A percentile compares a stretch with the other conserved stretches of the same genome.
Conservation (phyloP, 2,113 vertebrate species). For the Electrona antarctica region DNA sequence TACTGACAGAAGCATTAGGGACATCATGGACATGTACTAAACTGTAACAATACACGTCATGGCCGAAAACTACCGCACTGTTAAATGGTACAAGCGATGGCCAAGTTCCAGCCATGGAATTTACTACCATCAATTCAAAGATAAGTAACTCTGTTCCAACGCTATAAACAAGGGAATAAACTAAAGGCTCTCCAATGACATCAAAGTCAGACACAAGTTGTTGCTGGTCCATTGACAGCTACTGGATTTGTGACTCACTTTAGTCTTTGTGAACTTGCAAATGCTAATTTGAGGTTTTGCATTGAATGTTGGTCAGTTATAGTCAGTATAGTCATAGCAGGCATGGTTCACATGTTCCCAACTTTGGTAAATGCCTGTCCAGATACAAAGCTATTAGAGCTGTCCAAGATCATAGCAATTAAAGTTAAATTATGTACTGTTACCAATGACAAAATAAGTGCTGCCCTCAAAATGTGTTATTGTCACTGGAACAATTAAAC, state of each 20-base stretch:
- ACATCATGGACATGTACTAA: slow-evolving; percentile 3
- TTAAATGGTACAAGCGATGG: too few species aligned
- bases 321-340: too few species aligned
- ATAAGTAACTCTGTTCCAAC: neutral
- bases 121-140: neutral
- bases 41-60: slow-evolving; percentile 16
- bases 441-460: too few species aligned
- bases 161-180: neutral
- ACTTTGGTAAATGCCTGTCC: slow-evolving; percentile 1
- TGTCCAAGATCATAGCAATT: too few species aligned
- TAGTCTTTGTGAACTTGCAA: too few species aligned
- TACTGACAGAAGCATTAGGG: slow-evolving; percentile 28
- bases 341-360: neutral
- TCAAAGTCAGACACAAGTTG: neutral
- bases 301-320: neutral
- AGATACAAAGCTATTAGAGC: neutral
- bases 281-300: neutral
- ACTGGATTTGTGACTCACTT: neutral
- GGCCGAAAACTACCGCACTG: neutral
- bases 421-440: too few species aligned
- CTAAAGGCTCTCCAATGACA: neutral
- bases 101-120: slow-evolving; percentile 2
- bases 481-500: neutral
- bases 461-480: too few species aligned
- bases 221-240: neutral